These are phyloP conservation scores for Oscheius myriophilus DNA, from an alignment of 2,888 invertebrate genomes.

Conservation along the genomic window DNA sequence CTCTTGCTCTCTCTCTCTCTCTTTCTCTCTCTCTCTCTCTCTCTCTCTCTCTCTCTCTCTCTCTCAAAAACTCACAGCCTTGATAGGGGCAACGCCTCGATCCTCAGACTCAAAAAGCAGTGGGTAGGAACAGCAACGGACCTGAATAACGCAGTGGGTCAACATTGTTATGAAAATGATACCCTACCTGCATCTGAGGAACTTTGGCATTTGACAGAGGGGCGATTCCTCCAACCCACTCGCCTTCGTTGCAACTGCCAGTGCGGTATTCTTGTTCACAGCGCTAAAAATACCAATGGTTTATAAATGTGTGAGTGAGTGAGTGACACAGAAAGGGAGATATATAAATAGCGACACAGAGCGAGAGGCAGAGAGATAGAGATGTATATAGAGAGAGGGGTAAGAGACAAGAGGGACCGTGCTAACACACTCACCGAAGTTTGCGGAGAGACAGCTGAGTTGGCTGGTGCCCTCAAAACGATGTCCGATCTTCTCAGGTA, in stretches of 20 bases:
- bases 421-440: slow-evolving; percentile 33
- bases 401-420: too few species aligned
- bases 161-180: not conserved
- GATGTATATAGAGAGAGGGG: too few species aligned
- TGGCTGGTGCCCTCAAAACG: slow-evolving; percentile 34
- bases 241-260: slow-evolving; percentile 46
- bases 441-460: slow-evolving; percentile 40
- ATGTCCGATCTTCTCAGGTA: slow-evolving; percentile 50
- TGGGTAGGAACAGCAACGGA: slow-evolving; percentile 55
- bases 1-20: not conserved
- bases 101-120: slow-evolving; percentile 52
- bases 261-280: slow-evolving; percentile 48
- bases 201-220: slow-evolving; percentile 47
- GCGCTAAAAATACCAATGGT: slow-evolving; percentile 33
- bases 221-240: slow-evolving; percentile 59
- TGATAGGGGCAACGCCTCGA: slow-evolving; percentile 49
- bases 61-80: not conserved
- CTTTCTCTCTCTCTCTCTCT: not conserved
- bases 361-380: too few species aligned
- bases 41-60: not conserved
- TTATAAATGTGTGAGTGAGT: not conserved
- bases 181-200: slow-evolving; percentile 36
- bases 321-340: too few species aligned
- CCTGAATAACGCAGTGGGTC: slow-evolving; percentile 25
- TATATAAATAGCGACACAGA: too few species aligned